Conservation (phyloP, 2,797 vertebrate genomes). For the Neopelma chrysocephalum region DNA sequence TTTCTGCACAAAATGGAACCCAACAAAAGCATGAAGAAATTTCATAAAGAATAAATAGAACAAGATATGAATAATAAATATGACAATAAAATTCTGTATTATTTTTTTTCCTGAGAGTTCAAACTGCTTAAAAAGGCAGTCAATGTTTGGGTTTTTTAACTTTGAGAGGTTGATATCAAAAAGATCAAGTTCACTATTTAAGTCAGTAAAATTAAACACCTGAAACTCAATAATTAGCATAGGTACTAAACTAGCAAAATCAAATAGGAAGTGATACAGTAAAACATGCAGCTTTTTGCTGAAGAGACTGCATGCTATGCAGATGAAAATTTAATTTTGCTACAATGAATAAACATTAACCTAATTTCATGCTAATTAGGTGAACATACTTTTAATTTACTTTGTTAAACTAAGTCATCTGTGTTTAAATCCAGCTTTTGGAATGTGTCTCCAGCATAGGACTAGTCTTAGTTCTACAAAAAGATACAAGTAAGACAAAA, state of each 20-base stretch:
- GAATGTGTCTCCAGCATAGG: background rate
- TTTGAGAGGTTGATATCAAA: background rate
- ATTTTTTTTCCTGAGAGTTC: background rate
- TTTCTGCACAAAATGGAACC: background rate
- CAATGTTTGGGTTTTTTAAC: rapidly evolving
- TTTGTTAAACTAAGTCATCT: background rate
- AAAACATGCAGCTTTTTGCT: background rate
- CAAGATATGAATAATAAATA: background rate
- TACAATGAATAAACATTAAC: background rate
- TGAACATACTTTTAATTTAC: background rate
- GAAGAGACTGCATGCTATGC: background rate
- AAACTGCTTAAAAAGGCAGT: background rate
- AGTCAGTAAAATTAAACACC: background rate
- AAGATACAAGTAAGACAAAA: background rate
- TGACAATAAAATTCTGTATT: background rate
- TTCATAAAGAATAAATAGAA: background rate
- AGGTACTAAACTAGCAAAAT: background rate
- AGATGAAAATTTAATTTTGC: background rate
- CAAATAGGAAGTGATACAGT: background rate
- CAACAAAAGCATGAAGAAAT: background rate
- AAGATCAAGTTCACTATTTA: background rate
- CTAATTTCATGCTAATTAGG: background rate
- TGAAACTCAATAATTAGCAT: background rate
- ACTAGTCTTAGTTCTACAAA: background rate
- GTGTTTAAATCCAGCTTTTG: background rate